A percentile compares a stretch with the other conserved stretches of the same genome.
Evolutionary conservation across 2,113 vertebrate species (phyloP).

Genomic region (Hymenochirus boettgeri): DNA sequence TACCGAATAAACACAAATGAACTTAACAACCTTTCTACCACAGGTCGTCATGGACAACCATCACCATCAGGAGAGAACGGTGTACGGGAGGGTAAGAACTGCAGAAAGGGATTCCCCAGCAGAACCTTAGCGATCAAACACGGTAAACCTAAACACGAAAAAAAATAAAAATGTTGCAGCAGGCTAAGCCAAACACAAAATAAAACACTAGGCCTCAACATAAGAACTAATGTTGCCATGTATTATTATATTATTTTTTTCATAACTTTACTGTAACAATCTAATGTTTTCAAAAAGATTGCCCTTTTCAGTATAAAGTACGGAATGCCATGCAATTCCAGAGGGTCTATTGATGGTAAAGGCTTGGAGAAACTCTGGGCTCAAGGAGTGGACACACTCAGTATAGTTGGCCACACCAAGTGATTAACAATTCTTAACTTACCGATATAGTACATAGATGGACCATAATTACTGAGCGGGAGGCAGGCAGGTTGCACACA

Average conservation of each 20-base stretch:
- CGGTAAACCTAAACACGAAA: too few species aligned
- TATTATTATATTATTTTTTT: not conserved
- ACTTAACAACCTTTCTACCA: slow-evolving; percentile 24
- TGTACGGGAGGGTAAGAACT: slow-evolving; percentile 81
- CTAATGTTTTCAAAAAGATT: too few species aligned
- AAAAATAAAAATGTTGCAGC: too few species aligned
- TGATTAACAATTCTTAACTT: too few species aligned
- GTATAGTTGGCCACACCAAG: slow-evolving; percentile 81
- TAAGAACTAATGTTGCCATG: too few species aligned
- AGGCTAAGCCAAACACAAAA: too few species aligned
- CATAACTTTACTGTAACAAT: too few species aligned
- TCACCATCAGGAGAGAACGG: slow-evolving; percentile 79
- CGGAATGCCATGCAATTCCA: slow-evolving; percentile 76
- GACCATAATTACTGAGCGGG: too few species aligned
- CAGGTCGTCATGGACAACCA: slow-evolving; percentile 81
- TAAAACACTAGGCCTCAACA: too few species aligned
- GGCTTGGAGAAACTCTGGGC: slow-evolving; percentile 70
- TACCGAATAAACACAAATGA: not conserved
- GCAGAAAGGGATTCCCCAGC: slow-evolving; percentile 87
- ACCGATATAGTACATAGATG: too few species aligned
- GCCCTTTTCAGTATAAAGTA: slow-evolving; percentile 72
- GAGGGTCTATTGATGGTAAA: slow-evolving; percentile 75
- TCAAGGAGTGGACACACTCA: slow-evolving; percentile 79
- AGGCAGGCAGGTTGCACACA: too few species aligned
- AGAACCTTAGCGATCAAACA: slow-evolving; percentile 78